Percentiles rank a stretch among this genome's conserved stretches.
Conservation (phyloP, 2,113 vertebrate species). For the Hydropotes inermis region DNA sequence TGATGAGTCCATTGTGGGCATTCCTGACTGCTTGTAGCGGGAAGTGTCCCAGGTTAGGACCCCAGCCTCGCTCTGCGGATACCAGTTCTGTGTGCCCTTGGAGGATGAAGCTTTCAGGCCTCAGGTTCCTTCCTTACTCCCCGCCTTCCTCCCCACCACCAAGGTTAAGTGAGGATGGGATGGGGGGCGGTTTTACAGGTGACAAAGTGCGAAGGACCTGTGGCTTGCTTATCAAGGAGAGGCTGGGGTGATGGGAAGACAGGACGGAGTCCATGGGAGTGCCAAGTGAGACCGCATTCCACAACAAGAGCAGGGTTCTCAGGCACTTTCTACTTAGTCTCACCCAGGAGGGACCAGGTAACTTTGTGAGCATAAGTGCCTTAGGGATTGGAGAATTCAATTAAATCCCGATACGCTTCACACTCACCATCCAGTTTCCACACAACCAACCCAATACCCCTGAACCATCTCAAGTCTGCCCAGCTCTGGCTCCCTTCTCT, state of each 20-base stretch:
- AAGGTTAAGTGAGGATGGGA: background rate
- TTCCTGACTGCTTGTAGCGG: background rate
- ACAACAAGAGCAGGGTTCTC: background rate
- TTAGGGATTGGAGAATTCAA: background rate
- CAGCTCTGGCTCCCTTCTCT: background rate
- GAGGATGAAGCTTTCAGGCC: background rate
- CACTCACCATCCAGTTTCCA: background rate
- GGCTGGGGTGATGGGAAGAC: rapidly evolving
- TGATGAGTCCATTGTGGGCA: rapidly evolving
- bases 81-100: rapidly evolving
- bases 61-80: rapidly evolving
- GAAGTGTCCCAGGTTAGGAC: background rate
- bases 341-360: background rate
- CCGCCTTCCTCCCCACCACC: rapidly evolving
- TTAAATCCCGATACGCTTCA: background rate
- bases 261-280: rapidly evolving
- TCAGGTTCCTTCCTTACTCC: background rate
- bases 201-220: background rate
- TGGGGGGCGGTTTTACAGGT: rapidly evolving
- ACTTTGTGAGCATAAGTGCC: background rate
- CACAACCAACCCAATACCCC: background rate
- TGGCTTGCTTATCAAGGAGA: background rate
- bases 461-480: conserved; percentile 31
- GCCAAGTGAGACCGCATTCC: background rate
- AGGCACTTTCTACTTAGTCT: background rate